Conservation (phyloP, 2,113 vertebrate species). For the Eulemur macaco region DNA sequence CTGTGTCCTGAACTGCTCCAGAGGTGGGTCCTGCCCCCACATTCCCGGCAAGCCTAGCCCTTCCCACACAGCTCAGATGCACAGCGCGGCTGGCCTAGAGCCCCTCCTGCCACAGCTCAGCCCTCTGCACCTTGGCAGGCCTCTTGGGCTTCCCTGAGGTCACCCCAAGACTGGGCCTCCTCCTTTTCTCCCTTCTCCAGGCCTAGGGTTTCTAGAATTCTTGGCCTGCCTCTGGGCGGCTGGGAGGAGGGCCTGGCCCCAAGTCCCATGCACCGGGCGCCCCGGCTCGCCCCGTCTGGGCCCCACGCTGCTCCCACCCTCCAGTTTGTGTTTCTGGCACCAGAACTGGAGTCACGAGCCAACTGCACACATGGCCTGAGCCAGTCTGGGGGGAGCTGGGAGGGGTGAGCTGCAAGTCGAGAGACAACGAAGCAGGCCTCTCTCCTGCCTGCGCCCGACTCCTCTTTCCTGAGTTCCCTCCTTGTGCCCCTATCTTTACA, state of each 20-base stretch:
- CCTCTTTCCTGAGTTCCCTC: not conserved
- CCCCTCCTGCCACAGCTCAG: not conserved
- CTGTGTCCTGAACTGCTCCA: not conserved
- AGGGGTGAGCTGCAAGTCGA: not conserved
- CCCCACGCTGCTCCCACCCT: not conserved
- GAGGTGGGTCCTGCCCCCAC: not conserved
- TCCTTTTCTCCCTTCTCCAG: rapidly evolving
- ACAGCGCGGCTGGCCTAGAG: not conserved
- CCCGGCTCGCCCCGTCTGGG: not conserved
- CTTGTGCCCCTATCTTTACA: not conserved
- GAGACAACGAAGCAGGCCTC: not conserved
- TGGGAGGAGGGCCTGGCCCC: not conserved
- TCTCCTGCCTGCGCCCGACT: not conserved
- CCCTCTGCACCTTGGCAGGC: not conserved
- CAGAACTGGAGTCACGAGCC: not conserved
- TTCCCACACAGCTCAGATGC: not conserved
- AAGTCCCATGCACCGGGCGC: rapidly evolving
- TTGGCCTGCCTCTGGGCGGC: not conserved
- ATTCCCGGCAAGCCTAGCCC: not conserved
- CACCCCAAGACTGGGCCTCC: not conserved
- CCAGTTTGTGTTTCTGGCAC: conserved; percentile 46
- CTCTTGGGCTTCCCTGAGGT: conserved; percentile 15
- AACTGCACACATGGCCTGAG: not conserved
- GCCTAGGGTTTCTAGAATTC: conserved; percentile 43
- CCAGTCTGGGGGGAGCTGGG: not conserved